These are phyloP conservation scores for Sweltsa coloradensis DNA, from an alignment of 1,140 invertebrate genomes.

Conservation along the genomic window DNA sequence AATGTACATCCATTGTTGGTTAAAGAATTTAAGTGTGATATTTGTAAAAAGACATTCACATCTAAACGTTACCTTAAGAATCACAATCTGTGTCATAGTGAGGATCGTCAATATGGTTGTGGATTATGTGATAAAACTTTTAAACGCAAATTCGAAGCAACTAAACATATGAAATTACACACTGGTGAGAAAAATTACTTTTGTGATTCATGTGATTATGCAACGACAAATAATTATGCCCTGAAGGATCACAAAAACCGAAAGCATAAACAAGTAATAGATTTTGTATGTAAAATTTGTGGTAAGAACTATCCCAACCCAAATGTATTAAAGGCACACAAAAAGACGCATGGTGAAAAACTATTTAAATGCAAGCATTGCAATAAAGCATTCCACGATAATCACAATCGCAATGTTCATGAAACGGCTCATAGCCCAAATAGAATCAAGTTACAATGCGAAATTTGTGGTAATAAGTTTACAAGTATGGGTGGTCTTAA, in stretches of 20 bases:
- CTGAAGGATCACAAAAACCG: constrained; percentile 1
- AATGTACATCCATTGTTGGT: too few relatives aligned
- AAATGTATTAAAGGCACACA: constrained; percentile 7
- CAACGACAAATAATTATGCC: background rate
- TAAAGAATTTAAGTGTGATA: too few relatives aligned
- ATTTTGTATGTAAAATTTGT: constrained; percentile 11
- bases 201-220: background rate
- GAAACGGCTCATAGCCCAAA: too few relatives aligned
- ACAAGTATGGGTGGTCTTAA: background rate
- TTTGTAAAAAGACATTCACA: too few relatives aligned
- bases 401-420: too few relatives aligned
- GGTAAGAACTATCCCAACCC: constrained; percentile 2
- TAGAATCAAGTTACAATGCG: too few relatives aligned
- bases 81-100: constrained; percentile 33
- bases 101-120: constrained; percentile 34
- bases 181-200: constrained; percentile 12
- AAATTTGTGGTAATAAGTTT: constrained; percentile 22
- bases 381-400: constrained; percentile 5
- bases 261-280: background rate
- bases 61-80: constrained; percentile 36
- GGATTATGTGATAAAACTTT: constrained; percentile 32
- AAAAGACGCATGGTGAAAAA: constrained; percentile 27
- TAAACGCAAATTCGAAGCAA: constrained; percentile 18
- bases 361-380: constrained; percentile 27
- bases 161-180: background rate